Base-by-base conservation (phyloP, 1,140 invertebrate species). In the Lamellibrachia luymesi region DNA sequence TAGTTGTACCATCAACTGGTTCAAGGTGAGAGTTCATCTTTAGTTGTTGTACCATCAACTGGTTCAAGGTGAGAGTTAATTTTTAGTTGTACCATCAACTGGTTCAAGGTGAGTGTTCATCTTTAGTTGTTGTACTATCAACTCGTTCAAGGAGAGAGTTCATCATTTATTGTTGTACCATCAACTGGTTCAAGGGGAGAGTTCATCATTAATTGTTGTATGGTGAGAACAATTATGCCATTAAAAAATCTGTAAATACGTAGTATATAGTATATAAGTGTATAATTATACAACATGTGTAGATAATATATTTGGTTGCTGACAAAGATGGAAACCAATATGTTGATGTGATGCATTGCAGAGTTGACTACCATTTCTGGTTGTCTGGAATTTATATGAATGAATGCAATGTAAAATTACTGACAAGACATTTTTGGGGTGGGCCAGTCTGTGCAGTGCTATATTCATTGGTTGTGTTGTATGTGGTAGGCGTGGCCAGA, bases 41-140 rank as follows among this genome's bases (percentile, higher is more conserved):
- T 93, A 96, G 96, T 94, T 96, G 96, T 94, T 96, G 96, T 94
- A 96, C 96, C 10, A 96, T 96, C 92, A 96, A 96, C 93, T 96
- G 96, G 96, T 96, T 96, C 93, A 95, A 95, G 95, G 96, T 96
- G 92, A 93, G 94, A 17, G 10, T 27, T 80, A 1, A 80, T 80
- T 80, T 4, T 10, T 80, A 22, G 64, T 80, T 80, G 64, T 80
- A 80, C 2, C 64, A 56, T 56, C 52, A 80, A 80, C 64, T 80
- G 64, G 64, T 80, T 80, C 64, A 80, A 2, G 64, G 64, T 6
- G 91, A 91, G 38, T 0, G 91, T n/a, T 13, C 25, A 50, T 96
- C 50, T 96, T 96, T 93, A 96, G 96, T 94, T 96, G 96, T 94
- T 96, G 96, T 56, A 8, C 6, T 56, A 56, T 8, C 52, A 56